Conservation (phyloP, 2,888 invertebrate genomes). For the Eucriotettix oculatus region DNA sequence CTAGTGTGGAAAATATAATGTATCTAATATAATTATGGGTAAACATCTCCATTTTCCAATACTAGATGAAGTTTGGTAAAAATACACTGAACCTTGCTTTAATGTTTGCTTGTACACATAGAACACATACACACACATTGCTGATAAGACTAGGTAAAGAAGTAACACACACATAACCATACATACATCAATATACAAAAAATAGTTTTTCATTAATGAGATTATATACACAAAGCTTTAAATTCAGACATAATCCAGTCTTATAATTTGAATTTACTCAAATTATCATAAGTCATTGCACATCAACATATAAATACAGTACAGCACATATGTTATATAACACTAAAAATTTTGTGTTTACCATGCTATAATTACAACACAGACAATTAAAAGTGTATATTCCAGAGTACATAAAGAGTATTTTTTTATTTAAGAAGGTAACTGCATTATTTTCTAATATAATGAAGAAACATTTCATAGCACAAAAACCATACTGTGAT, state of each 20-base stretch:
- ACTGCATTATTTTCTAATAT: no score
- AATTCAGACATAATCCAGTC: neutral
- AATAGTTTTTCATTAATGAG: neutral
- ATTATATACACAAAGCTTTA: neutral
- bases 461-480: no score
- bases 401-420: neutral
- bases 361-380: no score
- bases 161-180: neutral
- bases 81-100: no score
- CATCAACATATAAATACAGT: neutral
- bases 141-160: slow-evolving; percentile 7
- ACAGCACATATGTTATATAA: neutral
- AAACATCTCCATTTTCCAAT: no score
- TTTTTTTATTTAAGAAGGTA: no score
- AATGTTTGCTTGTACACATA: neutral
- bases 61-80: no score
- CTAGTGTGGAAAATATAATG: no score
- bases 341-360: no score
- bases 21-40: no score
- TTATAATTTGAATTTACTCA: neutral
- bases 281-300: neutral
- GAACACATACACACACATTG: neutral
- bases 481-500: no score
- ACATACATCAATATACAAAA: neutral
- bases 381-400: neutral